Percentiles rank a stretch among this genome's conserved stretches.
Evolutionary conservation across 2,888 invertebrate species (phyloP).

Genomic region (Mythimna albipuncta): DNA sequence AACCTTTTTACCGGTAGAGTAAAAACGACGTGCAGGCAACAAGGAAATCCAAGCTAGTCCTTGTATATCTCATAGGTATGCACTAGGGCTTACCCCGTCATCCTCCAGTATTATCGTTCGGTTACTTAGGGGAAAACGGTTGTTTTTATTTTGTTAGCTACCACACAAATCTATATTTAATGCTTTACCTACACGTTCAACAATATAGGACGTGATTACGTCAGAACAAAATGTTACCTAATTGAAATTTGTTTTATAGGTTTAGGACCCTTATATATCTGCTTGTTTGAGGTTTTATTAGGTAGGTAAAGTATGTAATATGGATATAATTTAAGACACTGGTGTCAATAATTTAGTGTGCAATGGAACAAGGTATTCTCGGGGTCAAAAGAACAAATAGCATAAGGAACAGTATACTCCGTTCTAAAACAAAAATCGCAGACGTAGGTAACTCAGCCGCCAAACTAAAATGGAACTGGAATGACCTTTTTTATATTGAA

Average conservation of each 20-base stretch:
- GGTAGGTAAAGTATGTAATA: background rate
- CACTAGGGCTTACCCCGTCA: conserved; percentile 23
- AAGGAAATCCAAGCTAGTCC: conserved; percentile 20
- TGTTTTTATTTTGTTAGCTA: conserved; percentile 27
- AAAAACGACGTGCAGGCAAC: background rate
- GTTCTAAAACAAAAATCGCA: no score
- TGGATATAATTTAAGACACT: no score
- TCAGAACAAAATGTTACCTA: conserved; percentile 24
- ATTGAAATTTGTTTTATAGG: conserved; percentile 21
- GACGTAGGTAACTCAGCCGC: no score
- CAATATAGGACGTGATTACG: conserved; percentile 36
- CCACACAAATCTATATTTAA: conserved; percentile 53
- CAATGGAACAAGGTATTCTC: no score
- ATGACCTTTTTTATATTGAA: no score
- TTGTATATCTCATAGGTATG: conserved; percentile 13
- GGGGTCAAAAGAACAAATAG: no score
- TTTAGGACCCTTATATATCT: background rate
- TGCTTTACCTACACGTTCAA: conserved; percentile 28
- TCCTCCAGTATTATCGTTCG: background rate
- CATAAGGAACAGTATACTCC: no score
- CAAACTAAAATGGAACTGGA: no score
- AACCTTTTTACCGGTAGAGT: no score
- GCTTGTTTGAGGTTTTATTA: no score
- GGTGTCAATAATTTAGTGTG: no score
- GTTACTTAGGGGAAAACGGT: conserved; percentile 43